Percentiles rank a stretch among this genome's conserved stretches.
These are phyloP conservation scores for Eulemur coronatus DNA, from an alignment of 2,797 vertebrate species.

Conservation along the genomic window DNA sequence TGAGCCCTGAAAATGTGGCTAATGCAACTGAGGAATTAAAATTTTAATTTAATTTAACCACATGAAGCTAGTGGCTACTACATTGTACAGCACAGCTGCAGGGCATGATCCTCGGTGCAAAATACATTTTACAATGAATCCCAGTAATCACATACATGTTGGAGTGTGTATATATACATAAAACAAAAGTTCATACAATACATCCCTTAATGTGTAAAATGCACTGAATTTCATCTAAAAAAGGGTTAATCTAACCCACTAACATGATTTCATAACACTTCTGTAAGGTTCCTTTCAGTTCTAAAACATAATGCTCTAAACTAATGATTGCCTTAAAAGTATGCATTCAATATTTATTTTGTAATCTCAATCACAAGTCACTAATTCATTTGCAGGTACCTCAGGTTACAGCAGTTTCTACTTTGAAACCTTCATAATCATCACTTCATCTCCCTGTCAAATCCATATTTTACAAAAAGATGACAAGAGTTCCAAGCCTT, in stretches of 20 bases:
- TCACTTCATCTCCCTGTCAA: background rate
- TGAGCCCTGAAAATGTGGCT: too few relatives aligned
- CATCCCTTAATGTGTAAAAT: slow-evolving; percentile 1
- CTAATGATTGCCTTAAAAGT: slow-evolving; percentile 12
- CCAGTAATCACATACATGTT: background rate
- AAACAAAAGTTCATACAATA: slow-evolving; percentile 15
- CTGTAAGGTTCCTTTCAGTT: slow-evolving; percentile 32
- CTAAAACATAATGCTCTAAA: slow-evolving; percentile 40
- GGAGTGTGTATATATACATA: background rate
- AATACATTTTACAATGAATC: background rate
- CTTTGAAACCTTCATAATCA: slow-evolving; percentile 21
- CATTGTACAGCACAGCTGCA: background rate
- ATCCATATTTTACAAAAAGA: background rate
- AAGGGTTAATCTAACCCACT: background rate
- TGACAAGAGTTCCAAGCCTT: background rate
- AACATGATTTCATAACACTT: slow-evolving; percentile 28
- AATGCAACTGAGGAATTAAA: background rate
- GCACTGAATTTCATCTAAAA: slow-evolving; percentile 42
- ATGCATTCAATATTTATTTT: slow-evolving; percentile 32
- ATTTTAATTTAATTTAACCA: slow-evolving; percentile 31
- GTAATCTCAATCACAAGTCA: background rate
- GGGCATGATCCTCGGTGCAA: background rate
- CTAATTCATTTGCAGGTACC: background rate
- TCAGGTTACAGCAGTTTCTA: background rate
- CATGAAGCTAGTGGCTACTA: background rate